phyloP scores from a whole-genome alignment of 1,140 invertebrate species.

The Andrena cerasifolii region DNA sequence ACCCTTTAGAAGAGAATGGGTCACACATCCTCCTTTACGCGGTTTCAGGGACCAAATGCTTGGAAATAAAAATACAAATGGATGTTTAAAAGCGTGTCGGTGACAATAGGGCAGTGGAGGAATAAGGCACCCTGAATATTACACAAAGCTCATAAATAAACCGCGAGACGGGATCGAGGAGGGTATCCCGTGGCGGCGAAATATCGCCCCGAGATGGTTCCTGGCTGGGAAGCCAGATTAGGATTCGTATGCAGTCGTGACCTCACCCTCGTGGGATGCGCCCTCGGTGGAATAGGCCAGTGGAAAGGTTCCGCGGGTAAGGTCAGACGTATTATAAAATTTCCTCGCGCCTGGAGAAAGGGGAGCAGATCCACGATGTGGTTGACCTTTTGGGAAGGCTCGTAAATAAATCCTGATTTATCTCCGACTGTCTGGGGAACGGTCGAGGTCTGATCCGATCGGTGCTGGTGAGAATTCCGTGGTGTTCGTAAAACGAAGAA shows the following conservation, averaged over 20 bases:
- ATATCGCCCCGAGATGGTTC: conserved; percentile 69
- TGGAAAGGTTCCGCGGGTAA: conserved; percentile 44
- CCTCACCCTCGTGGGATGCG: conserved; percentile 29
- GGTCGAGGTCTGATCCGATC: neutral
- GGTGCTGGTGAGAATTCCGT: conserved; percentile 23
- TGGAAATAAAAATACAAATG: neutral
- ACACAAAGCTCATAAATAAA: conserved; percentile 70
- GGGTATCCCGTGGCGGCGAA: conserved; percentile 71
- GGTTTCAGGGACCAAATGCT: neutral
- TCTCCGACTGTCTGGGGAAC: neutral
- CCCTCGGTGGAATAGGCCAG: conserved; percentile 23
- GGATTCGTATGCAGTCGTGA: conserved; percentile 71
- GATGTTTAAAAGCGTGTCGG: neutral
- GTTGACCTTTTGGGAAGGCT: conserved; percentile 46
- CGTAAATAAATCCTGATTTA: conserved; percentile 72
- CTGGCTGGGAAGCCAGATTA: conserved; percentile 65
- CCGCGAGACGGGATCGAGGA: conserved; percentile 49
- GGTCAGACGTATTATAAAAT: conserved; percentile 65
- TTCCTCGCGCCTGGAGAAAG: conserved; percentile 7
- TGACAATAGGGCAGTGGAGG: neutral
- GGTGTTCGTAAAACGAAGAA: neutral
- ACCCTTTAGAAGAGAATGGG: neutral
- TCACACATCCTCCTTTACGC: neutral
- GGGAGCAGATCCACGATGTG: neutral
- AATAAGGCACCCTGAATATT: conserved; percentile 63